Percentiles rank a stretch among this genome's conserved stretches.
These are phyloP conservation scores for Trigoniulus corallinus DNA, from an alignment of 1,140 invertebrate species.

Conservation along the genomic window DNA sequence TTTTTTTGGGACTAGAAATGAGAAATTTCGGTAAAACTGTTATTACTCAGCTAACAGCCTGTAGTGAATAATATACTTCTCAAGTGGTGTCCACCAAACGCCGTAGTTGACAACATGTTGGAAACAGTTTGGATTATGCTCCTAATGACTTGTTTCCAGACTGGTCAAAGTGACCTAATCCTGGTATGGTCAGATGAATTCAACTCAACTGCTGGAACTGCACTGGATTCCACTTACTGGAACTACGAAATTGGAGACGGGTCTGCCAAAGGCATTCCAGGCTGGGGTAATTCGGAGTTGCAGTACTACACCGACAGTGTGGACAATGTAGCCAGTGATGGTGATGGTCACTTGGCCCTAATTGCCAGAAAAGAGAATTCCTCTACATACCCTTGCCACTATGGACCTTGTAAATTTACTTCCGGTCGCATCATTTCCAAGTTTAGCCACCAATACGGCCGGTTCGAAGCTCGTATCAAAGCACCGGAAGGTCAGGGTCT, in stretches of 20 bases:
- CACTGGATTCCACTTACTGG: neutral
- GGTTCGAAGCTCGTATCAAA: conserved; percentile 7
- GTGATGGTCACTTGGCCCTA: neutral
- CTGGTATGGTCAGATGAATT: neutral
- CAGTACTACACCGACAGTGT: neutral
- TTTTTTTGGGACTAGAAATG: too few species aligned
- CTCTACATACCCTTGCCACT: neutral
- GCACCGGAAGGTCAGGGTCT: conserved; percentile 7
- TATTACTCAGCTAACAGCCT: too few species aligned
- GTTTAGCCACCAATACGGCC: conserved; percentile 4
- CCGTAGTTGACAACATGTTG: too few species aligned
- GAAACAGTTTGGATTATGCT: too few species aligned
- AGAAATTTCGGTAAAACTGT: too few species aligned
- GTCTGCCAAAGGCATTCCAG: neutral
- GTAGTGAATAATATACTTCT: too few species aligned
- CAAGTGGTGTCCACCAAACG: too few species aligned
- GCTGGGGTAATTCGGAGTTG: neutral
- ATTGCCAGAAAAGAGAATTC: neutral
- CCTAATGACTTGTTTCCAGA: too few species aligned
- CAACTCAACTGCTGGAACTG: neutral
- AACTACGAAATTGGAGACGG: neutral
- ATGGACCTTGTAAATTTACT: conserved; percentile 1
- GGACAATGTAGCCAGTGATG: neutral
- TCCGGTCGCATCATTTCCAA: conserved; percentile 7
- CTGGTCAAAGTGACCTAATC: too few species aligned